These are phyloP conservation scores for Misgurnus mizolepis DNA, from an alignment of 2,113 vertebrate species.

Conservation along the genomic window DNA sequence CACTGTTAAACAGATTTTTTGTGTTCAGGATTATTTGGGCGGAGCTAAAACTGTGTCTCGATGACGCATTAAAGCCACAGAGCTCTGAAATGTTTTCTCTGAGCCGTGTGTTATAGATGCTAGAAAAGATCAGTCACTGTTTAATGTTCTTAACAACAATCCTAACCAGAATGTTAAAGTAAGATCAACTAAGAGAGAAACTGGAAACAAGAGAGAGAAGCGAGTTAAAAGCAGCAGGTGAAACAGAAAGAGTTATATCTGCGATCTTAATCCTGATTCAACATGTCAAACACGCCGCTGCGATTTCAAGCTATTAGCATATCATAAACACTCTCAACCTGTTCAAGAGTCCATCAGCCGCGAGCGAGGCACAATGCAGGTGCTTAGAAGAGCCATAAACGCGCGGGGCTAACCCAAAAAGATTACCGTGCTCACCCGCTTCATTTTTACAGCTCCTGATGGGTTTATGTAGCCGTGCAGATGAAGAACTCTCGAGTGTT, in stretches of 20 bases:
- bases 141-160: too few relatives aligned
- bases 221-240: too few relatives aligned
- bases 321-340: conserved; percentile 36
- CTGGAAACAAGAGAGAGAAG: too few relatives aligned
- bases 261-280: neutral
- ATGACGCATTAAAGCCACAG: too few relatives aligned
- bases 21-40: too few relatives aligned
- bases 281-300: neutral
- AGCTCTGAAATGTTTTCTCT: too few relatives aligned
- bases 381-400: conserved; percentile 57
- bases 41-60: too few relatives aligned
- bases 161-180: too few relatives aligned
- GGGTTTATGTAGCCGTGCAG: conserved; percentile 51
- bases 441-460: conserved; percentile 27
- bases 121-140: too few relatives aligned
- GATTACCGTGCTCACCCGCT: conserved; percentile 33
- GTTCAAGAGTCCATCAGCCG: conserved; percentile 22
- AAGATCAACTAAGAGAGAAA: too few relatives aligned
- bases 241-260: neutral
- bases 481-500: conserved; percentile 60
- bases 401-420: conserved; percentile 57
- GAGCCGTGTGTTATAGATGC: too few relatives aligned
- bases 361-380: conserved; percentile 36
- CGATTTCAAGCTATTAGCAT: conserved; percentile 45
- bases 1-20: too few relatives aligned